Evolutionary conservation across 2,797 vertebrate genomes (phyloP).

Genomic region (Falco columbarius): DNA sequence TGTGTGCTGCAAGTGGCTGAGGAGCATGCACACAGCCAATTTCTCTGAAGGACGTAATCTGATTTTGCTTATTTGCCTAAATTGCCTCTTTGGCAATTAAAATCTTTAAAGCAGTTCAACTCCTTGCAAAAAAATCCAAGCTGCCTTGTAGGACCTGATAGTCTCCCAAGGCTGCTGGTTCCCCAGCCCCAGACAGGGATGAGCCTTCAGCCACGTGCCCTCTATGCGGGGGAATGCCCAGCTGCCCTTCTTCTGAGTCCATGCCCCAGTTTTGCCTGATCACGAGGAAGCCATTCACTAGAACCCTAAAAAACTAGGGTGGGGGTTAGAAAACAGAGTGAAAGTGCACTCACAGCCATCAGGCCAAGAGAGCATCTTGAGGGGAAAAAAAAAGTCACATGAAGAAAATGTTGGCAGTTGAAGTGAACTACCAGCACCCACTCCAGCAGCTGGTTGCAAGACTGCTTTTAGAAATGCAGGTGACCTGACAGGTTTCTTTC

Average conservation of each 20-base stretch:
- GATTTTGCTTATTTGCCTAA: neutral
- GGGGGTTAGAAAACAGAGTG: neutral
- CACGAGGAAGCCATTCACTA: neutral
- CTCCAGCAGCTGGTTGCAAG: neutral
- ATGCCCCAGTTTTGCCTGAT: neutral
- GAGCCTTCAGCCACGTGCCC: accelerated
- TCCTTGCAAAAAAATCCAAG: neutral
- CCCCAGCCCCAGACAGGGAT: neutral
- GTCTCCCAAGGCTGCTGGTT: neutral
- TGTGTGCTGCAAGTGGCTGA: neutral
- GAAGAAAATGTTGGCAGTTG: neutral
- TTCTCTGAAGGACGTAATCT: neutral
- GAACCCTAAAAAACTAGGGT: neutral
- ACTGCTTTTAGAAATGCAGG: neutral
- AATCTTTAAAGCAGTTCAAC: neutral
- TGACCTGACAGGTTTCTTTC: neutral
- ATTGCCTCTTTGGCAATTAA: neutral
- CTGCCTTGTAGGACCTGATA: neutral
- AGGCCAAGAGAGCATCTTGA: neutral
- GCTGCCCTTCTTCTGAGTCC: neutral
- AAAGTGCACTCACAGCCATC: neutral
- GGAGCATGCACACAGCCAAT: neutral
- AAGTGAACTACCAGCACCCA: neutral
- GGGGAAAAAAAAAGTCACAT: neutral
- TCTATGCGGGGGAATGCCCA: neutral